These are phyloP conservation scores for Lagopus muta DNA, from an alignment of 2,113 vertebrate species.

Conservation along the genomic window DNA sequence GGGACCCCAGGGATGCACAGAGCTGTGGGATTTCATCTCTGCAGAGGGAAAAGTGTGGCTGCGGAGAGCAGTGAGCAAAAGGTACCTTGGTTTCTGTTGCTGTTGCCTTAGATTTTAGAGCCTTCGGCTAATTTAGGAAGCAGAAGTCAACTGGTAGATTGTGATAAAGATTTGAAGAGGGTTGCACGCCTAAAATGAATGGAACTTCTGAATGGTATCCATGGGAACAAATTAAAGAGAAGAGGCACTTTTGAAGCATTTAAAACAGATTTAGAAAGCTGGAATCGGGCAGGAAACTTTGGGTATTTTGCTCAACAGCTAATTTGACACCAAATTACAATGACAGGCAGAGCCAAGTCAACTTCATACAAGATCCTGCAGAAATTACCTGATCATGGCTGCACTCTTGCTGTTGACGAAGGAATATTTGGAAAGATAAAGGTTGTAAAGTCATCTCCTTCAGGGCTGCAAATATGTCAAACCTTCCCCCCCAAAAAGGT, in stretches of 20 bases:
- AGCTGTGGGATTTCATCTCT: neutral
- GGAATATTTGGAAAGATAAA: neutral
- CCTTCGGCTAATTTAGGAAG: slow-evolving; percentile 20
- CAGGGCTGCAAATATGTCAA: neutral
- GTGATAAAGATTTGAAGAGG: neutral
- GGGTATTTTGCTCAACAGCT: neutral
- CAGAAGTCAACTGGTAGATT: slow-evolving; percentile 32
- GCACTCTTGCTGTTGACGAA: neutral
- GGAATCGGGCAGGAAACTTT: neutral
- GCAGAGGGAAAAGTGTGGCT: neutral
- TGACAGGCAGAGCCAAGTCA: neutral
- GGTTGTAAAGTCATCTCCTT: neutral
- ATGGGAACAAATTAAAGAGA: slow-evolving; percentile 65
- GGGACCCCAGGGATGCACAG: fast-evolving
- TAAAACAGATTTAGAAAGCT: slow-evolving; percentile 14
- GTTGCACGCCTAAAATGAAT: slow-evolving; percentile 1
- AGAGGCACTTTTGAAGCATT: slow-evolving; percentile 14
- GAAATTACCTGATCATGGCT: fast-evolving
- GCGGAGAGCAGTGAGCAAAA: neutral
- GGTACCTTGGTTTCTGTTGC: neutral
- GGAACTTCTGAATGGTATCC: slow-evolving; percentile 59
- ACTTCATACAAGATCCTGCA: neutral
- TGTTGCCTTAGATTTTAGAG: neutral
- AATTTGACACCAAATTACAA: neutral
- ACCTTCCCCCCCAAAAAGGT: neutral